Conservation (phyloP, 2,113 vertebrate genomes). For the Protobothrops flavoviridis region DNA sequence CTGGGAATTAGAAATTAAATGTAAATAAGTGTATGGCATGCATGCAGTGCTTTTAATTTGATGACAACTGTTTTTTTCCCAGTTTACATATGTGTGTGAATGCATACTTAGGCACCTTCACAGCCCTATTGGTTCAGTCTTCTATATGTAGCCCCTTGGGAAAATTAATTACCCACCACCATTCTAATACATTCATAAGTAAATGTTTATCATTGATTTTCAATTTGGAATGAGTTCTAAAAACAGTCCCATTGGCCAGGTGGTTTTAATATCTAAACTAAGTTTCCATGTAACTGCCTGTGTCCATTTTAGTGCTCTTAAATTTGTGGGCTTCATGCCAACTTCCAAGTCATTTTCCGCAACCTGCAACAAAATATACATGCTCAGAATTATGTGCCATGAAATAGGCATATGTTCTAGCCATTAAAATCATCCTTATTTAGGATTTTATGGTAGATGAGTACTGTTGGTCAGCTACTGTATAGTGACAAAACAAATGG, state of each 20-base stretch:
- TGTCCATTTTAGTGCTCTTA: neutral
- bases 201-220: neutral
- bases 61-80: too few relatives aligned
- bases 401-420: neutral
- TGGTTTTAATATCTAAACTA: neutral
- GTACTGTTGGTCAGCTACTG: neutral
- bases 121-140: neutral
- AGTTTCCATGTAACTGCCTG: neutral
- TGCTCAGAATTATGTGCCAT: neutral
- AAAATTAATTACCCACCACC: neutral
- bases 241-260: neutral
- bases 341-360: neutral
- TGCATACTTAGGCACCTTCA: neutral
- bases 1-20: too few relatives aligned
- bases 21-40: too few relatives aligned
- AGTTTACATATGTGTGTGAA: too few relatives aligned
- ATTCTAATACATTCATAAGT: neutral
- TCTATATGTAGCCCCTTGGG: neutral
- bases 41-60: too few relatives aligned
- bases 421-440: neutral
- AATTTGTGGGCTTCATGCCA: neutral
- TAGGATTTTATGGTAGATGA: neutral
- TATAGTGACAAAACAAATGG: neutral
- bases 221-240: neutral
- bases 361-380: neutral